Base-by-base conservation (phyloP, 2,797 vertebrate species). In the Acanthurus leucopareius region DNA sequence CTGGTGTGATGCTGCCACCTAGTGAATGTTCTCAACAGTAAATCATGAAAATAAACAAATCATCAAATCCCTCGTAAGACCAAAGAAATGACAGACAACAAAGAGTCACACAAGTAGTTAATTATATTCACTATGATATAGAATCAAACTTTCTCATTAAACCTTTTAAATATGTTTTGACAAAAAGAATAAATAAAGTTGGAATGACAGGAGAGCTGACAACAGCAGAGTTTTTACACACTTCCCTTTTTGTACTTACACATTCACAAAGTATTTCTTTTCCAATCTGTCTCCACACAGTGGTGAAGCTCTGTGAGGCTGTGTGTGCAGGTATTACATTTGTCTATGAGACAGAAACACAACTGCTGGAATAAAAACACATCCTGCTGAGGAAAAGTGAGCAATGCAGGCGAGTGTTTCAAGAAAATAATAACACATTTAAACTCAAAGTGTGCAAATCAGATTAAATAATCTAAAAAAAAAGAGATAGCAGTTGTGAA, bases 131-230 rank as follows among this genome's bases (percentile, higher is more conserved):
- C 15, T 25, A 19, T 10, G 28, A 63, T 56, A 66, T 17, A 53
- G 20, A 69, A 52, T 48, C 4, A 15, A 11, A 53, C 7, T 40
- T 22, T 13, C 28, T 61, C 28, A 44, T 66, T 72, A 57, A 45
- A 86, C 22, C 2, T 4, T 51, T 75, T 10, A 74, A 68, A 57
- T 74, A 78, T 74, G 52, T 10, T 22, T 56, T 73, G 13, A 75
- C 14, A 53, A 73, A 44, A 38, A 56, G 1, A 80, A 81, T 75
- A 88, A 82, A 88, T 84, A 75, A 61, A 66, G n/a, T 51, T 5
- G 64, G 52, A 84, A 74, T 78, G 32, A 45, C 22, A 75, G 69
- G 7, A 59, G 45, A 49, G 38, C 3, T 56, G 49, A 51, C 22
- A 40, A 59, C 28, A 52, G 0, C n/a, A 20, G 19, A 25, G 2